A percentile compares a stretch with the other conserved stretches of the same genome.
Conservation (phyloP, 2,113 vertebrate genomes). For the Malurus melanocephalus region DNA sequence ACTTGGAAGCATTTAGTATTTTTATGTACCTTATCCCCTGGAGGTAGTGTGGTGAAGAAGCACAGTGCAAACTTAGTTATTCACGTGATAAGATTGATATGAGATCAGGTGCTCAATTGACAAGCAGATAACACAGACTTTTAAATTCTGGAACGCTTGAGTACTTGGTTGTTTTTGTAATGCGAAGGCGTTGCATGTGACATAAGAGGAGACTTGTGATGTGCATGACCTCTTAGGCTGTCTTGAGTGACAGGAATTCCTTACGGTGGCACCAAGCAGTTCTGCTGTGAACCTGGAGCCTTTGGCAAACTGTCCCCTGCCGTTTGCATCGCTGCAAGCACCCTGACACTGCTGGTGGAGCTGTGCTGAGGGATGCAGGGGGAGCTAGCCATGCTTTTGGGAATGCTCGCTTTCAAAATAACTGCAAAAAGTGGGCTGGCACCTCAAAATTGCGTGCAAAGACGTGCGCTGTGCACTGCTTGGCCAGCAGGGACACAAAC, state of each 20-base stretch:
- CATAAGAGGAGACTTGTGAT: neutral
- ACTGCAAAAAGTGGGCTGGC: neutral
- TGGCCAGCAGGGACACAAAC: rapidly evolving
- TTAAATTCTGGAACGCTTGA: neutral
- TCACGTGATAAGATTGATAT: neutral
- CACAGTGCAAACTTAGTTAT: neutral
- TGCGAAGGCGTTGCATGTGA: neutral
- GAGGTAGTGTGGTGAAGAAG: neutral
- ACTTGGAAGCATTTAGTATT: neutral
- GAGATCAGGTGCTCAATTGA: neutral
- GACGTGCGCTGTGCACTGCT: rapidly evolving
- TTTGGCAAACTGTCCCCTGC: neutral
- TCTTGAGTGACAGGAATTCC: neutral
- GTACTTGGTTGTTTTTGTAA: neutral
- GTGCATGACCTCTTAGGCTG: neutral
- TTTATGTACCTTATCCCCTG: neutral
- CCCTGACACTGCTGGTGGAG: rapidly evolving
- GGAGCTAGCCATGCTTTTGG: neutral
- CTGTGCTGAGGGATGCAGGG: neutral
- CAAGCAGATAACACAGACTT: neutral
- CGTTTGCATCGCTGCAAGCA: neutral
- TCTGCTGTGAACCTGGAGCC: neutral
- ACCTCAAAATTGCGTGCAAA: rapidly evolving
- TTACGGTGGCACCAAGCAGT: neutral
- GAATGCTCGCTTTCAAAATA: neutral